These are phyloP conservation scores for Stegodyphus dumicola DNA, from an alignment of 1,140 invertebrate species.

Conservation along the genomic window DNA sequence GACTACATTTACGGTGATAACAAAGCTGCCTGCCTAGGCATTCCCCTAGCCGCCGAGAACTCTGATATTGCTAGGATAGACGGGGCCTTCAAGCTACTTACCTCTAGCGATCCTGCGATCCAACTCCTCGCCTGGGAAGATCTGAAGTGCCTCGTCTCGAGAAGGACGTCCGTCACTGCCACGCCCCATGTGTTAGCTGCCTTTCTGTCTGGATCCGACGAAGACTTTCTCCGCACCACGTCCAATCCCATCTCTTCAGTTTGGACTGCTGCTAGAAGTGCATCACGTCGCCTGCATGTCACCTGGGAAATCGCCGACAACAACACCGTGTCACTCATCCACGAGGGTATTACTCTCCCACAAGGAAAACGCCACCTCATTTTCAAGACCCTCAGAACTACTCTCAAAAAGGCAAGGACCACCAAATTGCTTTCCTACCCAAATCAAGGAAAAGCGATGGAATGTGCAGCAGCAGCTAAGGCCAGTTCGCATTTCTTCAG, in stretches of 20 bases:
- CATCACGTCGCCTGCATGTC: too few relatives aligned
- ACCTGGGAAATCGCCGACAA: too few relatives aligned
- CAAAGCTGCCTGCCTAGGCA: not conserved
- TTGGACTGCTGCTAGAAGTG: too few relatives aligned
- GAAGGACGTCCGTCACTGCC: too few relatives aligned
- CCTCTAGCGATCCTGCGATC: not conserved
- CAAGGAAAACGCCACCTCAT: not conserved
- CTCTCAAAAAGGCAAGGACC: fast-evolving
- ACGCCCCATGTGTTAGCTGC: not conserved
- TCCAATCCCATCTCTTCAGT: too few relatives aligned
- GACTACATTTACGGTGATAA: not conserved
- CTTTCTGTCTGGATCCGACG: too few relatives aligned
- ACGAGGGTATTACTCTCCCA: too few relatives aligned
- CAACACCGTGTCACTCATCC: not conserved
- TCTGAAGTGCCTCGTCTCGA: not conserved
- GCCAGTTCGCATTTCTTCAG: too few relatives aligned
- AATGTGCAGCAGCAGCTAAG: not conserved
- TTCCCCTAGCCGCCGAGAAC: not conserved
- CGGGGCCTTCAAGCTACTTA: not conserved
- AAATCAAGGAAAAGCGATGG: not conserved
- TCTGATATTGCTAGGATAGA: not conserved
- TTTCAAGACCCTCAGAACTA: fast-evolving
- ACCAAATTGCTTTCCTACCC: too few relatives aligned
- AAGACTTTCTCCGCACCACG: too few relatives aligned
- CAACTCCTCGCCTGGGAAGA: fast-evolving